phyloP scores from a whole-genome alignment of 2,113 vertebrate species.

The Neogale vison region DNA sequence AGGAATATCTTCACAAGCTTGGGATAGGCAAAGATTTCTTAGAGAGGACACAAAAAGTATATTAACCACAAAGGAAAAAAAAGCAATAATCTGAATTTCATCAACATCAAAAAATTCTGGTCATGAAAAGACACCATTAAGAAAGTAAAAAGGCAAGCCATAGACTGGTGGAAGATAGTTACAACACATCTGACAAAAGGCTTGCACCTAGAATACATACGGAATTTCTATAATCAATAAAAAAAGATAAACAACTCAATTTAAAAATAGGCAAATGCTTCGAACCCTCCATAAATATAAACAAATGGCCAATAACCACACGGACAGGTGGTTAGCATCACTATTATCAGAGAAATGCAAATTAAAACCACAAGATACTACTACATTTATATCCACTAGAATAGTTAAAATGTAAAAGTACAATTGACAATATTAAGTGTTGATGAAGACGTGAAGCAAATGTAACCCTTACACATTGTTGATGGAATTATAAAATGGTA shows the following conservation, averaged over 20 bases:
- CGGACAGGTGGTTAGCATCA: neutral
- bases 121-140: neutral
- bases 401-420: slow-evolving; percentile 12
- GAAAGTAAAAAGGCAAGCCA: neutral
- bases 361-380: neutral
- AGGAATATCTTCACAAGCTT: neutral
- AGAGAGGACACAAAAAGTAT: neutral
- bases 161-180: neutral
- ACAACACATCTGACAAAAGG: neutral
- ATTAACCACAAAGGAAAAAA: slow-evolving; percentile 6
- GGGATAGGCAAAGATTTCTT: neutral
- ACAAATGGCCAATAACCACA: neutral
- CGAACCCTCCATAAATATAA: neutral
- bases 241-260: slow-evolving; percentile 7
- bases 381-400: neutral
- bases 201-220: neutral
- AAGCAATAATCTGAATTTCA: slow-evolving; percentile 17
- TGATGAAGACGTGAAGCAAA: slow-evolving; percentile 15
- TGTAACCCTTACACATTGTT: neutral
- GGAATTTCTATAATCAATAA: neutral
- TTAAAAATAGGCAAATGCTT: neutral
- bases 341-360: neutral
- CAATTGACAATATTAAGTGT: neutral
- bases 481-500: neutral
- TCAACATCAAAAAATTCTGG: neutral